Evolutionary conservation across 92 coral and sea anemone species (phyloP).

Genomic region (Porites cylindrica): DNA sequence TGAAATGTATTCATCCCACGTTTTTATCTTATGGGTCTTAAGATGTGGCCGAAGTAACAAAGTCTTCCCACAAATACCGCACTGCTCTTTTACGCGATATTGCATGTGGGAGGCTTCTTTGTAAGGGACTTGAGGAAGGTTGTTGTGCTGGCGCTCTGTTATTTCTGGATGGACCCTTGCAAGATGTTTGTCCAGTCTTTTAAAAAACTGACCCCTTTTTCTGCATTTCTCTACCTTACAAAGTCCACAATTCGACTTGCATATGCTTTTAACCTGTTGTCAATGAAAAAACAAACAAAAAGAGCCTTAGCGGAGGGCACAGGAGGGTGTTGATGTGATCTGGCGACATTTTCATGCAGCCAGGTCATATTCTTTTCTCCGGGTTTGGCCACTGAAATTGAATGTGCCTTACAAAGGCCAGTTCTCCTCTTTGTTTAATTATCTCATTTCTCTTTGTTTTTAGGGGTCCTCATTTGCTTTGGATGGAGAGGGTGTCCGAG

Average conservation of each 20-base stretch:
- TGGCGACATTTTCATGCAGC: too few species aligned
- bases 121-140: neutral
- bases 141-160: neutral
- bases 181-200: constrained; percentile 27
- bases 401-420: constrained; percentile 2
- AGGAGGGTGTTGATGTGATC: too few species aligned
- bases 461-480: constrained; percentile 6
- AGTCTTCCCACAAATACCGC: constrained; percentile 42
- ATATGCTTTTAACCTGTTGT: neutral
- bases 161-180: neutral
- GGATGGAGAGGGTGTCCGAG: too few species aligned
- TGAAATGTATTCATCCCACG: neutral
- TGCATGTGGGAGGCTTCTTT: constrained; percentile 24
- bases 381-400: constrained; percentile 2
- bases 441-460: constrained; percentile 5
- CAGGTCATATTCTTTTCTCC: too few species aligned
- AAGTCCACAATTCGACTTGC: neutral
- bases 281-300: neutral
- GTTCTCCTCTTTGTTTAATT: constrained; percentile 6
- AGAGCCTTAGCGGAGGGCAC: too few species aligned
- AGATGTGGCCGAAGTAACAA: neutral
- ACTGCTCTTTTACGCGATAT: constrained; percentile 33
- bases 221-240: neutral
- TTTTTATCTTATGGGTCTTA: neutral
- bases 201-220: constrained; percentile 24